Percentiles rank a stretch among this genome's conserved stretches.
Conservation (phyloP, 2,888 invertebrate species). For the Branchellion lobata region DNA sequence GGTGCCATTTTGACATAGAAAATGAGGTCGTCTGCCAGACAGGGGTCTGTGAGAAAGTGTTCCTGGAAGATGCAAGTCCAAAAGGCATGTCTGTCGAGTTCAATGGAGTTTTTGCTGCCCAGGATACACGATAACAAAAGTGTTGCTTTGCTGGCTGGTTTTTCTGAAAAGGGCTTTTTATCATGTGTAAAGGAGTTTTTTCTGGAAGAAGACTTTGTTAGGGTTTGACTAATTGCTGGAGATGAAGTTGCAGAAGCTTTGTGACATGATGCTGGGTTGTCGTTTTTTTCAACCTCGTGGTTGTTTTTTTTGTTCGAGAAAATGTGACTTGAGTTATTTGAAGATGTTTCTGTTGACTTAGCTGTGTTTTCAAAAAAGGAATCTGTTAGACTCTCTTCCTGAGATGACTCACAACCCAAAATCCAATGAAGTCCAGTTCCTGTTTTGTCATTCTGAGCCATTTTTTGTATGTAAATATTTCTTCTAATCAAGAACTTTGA, state of each 20-base stretch:
- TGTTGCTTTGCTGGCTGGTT: not conserved
- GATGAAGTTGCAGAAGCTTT: too few species aligned
- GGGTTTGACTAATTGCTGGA: not conserved
- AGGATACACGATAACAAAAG: constrained; percentile 7
- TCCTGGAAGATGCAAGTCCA: constrained; percentile 93
- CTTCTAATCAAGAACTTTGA: too few species aligned
- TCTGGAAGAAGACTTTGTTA: too few species aligned
- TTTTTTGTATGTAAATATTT: too few species aligned
- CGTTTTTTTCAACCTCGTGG: too few species aligned
- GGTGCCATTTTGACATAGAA: constrained; percentile 78
- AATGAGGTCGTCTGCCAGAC: constrained; percentile 77
- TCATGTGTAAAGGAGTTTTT: too few species aligned
- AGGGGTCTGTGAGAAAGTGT: constrained; percentile 78
- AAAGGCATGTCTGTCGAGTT: constrained; percentile 69
- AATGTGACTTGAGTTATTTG: too few species aligned
- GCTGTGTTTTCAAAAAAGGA: not conserved
- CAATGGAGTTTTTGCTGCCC: not conserved
- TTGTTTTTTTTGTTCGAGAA: too few species aligned
- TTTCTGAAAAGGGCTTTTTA: not conserved
- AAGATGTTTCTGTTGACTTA: too few species aligned
- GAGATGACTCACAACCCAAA: constrained; percentile 22
- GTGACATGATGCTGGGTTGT: too few species aligned
- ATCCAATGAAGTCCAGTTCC: constrained; percentile 4
- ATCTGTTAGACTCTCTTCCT: constrained; percentile 28
- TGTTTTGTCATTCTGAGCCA: too few species aligned